Conservation (phyloP, 2,888 invertebrate species). For the Sminthurinus aureus region DNA sequence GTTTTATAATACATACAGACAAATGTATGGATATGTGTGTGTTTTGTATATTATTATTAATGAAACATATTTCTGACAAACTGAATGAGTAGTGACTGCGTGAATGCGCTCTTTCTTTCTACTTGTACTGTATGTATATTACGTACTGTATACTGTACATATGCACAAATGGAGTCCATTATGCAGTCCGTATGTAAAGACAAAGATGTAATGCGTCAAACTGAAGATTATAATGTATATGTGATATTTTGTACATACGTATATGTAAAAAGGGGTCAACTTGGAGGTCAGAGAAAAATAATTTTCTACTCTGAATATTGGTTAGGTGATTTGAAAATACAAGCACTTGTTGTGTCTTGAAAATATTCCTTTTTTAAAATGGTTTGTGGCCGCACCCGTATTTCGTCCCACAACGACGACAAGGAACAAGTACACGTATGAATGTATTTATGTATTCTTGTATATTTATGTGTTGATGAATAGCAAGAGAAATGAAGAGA, state of each 20-base stretch:
- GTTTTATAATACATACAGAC: no score
- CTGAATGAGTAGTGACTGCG: no score
- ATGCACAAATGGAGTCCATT: not conserved
- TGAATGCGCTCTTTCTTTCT: not conserved
- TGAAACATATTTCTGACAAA: no score
- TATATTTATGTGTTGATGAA: not conserved
- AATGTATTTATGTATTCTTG: not conserved
- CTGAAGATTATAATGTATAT: not conserved
- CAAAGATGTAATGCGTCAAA: not conserved
- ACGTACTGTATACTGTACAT: not conserved
- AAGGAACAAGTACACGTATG: not conserved
- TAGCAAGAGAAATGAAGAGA: not conserved
- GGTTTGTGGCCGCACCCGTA: slow-evolving; percentile 27
- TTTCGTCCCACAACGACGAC: slow-evolving; percentile 24
- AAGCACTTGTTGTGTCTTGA: slow-evolving; percentile 27
- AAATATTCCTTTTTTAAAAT: slow-evolving; percentile 23
- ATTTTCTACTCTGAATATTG: slow-evolving; percentile 42
- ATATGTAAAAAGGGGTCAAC: slow-evolving; percentile 25
- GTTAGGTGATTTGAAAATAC: slow-evolving; percentile 35
- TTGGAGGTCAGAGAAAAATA: slow-evolving; percentile 30
- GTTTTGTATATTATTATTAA: no score
- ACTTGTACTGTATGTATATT: not conserved
- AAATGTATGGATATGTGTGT: no score
- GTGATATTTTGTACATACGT: not conserved
- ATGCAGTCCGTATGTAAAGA: not conserved